These are phyloP conservation scores for Oreochromis grahami DNA, from an alignment of 2,797 vertebrate genomes.

Conservation along the genomic window DNA sequence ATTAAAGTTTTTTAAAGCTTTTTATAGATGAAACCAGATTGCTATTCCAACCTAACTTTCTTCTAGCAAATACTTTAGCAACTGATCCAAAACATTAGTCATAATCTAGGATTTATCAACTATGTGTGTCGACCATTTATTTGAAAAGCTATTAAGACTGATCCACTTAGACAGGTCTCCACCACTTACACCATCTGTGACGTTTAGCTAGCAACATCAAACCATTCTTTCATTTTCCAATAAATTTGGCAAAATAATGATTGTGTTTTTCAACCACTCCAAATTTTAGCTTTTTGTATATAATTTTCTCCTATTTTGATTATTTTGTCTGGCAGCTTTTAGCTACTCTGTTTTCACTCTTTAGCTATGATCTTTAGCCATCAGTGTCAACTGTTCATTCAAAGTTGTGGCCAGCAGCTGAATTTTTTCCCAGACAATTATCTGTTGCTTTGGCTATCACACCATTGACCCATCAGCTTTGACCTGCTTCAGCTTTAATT, in stretches of 20 bases:
- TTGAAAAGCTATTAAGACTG: not conserved
- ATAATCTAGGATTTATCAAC: not conserved
- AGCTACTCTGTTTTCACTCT: not conserved
- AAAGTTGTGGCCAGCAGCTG: not conserved
- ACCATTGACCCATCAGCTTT: too few relatives aligned
- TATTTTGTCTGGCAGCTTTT: not conserved
- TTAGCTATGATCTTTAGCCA: not conserved
- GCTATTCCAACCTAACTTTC: not conserved
- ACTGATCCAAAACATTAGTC: not conserved
- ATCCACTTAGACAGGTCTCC: not conserved
- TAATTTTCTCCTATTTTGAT: not conserved
- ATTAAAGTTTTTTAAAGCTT: not conserved
- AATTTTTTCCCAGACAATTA: not conserved
- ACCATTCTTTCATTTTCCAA: not conserved
- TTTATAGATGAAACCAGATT: not conserved
- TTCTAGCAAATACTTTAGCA: not conserved
- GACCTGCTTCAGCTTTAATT: not conserved
- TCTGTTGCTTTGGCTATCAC: not conserved
- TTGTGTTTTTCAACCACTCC: not conserved
- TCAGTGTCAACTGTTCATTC: not conserved
- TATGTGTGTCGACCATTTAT: not conserved
- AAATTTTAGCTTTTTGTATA: not conserved
- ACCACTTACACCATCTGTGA: not conserved
- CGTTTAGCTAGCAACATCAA: not conserved
- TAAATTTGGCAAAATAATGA: not conserved